A percentile compares a stretch with the other conserved stretches of the same genome.
phyloP scores from a whole-genome alignment of 1,140 invertebrate genomes.

The Trichonephila clavipes region DNA sequence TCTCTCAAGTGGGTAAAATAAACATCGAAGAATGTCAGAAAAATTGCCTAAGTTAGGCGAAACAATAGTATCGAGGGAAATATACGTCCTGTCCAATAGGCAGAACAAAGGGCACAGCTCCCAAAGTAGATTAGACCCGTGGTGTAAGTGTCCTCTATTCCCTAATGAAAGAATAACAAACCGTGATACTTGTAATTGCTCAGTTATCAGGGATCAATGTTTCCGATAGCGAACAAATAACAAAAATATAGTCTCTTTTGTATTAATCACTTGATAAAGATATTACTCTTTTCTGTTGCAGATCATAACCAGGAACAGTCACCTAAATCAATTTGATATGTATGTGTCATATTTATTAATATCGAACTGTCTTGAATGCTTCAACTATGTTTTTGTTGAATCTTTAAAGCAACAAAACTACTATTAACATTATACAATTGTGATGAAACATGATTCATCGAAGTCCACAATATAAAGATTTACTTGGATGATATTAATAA shows the following conservation, averaged over 20 bases:
- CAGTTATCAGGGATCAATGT: background rate
- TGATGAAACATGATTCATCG: no score
- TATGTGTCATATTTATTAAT: no score
- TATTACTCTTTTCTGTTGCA: background rate
- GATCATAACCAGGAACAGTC: no score
- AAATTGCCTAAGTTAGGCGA: background rate
- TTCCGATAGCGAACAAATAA: background rate
- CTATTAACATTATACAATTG: no score
- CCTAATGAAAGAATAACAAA: conserved; percentile 27
- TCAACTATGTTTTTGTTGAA: no score
- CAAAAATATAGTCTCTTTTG: background rate
- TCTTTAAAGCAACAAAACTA: no score
- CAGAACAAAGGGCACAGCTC: background rate
- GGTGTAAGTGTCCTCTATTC: background rate
- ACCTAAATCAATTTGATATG: no score
- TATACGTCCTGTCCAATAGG: background rate
- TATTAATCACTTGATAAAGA: background rate
- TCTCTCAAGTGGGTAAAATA: background rate
- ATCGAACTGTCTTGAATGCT: no score
- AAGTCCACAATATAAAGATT: no score
- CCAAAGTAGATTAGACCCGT: background rate
- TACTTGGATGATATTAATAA: no score
- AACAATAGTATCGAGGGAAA: background rate
- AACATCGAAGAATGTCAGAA: background rate
- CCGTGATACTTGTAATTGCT: conserved; percentile 2